These are phyloP conservation scores for Onychomys arenicola DNA, from an alignment of 2,797 vertebrate species.

Conservation along the genomic window DNA sequence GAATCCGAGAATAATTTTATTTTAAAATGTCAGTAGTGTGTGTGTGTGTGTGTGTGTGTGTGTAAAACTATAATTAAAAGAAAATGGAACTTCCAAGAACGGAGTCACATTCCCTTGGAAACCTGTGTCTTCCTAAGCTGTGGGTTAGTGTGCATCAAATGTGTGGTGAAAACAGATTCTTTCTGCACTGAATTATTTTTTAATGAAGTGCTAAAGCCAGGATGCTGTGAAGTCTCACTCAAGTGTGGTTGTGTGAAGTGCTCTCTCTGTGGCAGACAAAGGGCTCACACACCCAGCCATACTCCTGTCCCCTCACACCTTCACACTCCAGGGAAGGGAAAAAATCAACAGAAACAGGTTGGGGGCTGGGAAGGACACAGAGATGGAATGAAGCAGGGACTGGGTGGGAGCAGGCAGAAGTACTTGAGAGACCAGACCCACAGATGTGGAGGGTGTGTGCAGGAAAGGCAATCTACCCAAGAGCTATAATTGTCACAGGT, in stretches of 20 bases:
- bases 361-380: accelerated
- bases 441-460: accelerated
- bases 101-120: neutral
- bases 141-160: too few relatives aligned
- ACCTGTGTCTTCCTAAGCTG: neutral
- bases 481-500: neutral
- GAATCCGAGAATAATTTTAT: neutral
- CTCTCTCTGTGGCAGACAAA: neutral
- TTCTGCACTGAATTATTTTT: neutral
- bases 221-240: neutral
- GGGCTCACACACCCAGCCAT: neutral
- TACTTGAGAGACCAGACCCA: neutral
- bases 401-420: accelerated
- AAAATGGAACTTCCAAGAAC: neutral
- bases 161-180: neutral
- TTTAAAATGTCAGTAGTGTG: neutral
- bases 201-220: neutral
- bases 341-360: too few relatives aligned
- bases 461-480: neutral
- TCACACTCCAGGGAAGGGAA: neutral
- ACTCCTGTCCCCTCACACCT: accelerated
- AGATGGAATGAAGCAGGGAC: neutral
- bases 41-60: neutral
- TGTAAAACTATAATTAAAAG: neutral
- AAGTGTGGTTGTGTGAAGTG: accelerated